Conservation (phyloP, 2,888 invertebrate genomes). For the Drepana falcataria region DNA sequence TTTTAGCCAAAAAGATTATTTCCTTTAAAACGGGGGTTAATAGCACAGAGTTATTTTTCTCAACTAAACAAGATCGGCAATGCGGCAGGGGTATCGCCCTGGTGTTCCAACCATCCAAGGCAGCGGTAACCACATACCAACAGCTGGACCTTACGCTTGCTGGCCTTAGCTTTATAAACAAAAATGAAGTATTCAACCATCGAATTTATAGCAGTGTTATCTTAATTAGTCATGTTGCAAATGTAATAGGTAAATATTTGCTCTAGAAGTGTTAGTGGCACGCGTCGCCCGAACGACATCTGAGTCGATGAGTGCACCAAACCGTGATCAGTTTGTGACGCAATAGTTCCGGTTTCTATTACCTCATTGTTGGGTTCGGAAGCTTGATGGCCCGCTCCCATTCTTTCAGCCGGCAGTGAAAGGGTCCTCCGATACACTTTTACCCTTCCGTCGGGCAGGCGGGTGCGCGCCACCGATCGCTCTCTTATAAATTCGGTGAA, state of each 20-base stretch:
- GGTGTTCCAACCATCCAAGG: too few relatives aligned
- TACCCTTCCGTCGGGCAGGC: conserved; percentile 61
- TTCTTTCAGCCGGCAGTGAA: conserved; percentile 75
- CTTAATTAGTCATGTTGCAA: not conserved
- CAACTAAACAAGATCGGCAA: not conserved
- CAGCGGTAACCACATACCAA: too few relatives aligned
- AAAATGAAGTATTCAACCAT: not conserved
- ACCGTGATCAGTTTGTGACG: conserved; percentile 57
- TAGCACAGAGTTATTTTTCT: not conserved
- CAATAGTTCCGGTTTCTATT: conserved; percentile 67
- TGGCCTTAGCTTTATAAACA: not conserved
- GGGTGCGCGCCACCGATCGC: conserved; percentile 52
- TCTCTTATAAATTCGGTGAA: conserved; percentile 77
- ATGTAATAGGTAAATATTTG: not conserved
- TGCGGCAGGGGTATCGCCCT: too few relatives aligned
- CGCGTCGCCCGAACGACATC: conserved; percentile 31
- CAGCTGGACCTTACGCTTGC: too few relatives aligned
- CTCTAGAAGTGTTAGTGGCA: conserved; percentile 14
- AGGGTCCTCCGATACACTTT: conserved; percentile 73
- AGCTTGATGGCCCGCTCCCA: conserved; percentile 67
- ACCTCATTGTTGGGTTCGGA: conserved; percentile 71
- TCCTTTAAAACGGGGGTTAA: not conserved
- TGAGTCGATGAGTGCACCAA: conserved; percentile 50
- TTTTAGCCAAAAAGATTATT: conserved; percentile 3
- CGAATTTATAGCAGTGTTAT: not conserved